A percentile compares a stretch with the other conserved stretches of the same genome.
Conservation (phyloP, 2,888 invertebrate species). For the Pecten maximus region DNA sequence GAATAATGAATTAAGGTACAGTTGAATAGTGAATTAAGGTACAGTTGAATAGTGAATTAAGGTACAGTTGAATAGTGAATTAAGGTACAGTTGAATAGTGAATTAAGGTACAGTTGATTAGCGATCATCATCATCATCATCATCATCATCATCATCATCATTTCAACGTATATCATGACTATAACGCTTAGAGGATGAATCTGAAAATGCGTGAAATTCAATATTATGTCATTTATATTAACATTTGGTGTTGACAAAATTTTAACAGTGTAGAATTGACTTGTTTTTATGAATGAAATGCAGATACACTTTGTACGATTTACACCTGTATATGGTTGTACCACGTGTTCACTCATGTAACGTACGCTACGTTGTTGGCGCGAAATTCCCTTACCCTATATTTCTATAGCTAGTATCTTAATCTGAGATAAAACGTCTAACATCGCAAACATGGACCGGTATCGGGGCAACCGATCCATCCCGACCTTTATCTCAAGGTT, state of each 20-base stretch:
- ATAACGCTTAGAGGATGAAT: no score
- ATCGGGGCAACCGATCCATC: conserved; percentile 53
- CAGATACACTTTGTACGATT: neutral
- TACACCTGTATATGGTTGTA: conserved; percentile 8
- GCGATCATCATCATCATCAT: no score
- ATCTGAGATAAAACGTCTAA: conserved; percentile 48
- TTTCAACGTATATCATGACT: no score
- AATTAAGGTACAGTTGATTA: no score
- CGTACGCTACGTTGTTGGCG: neutral
- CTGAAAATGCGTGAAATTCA: neutral
- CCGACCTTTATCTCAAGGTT: conserved; percentile 46
- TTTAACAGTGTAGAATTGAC: neutral
- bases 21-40: no score
- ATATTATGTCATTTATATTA: neutral
- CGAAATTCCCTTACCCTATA: conserved; percentile 3
- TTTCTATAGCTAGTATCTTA: conserved; percentile 41
- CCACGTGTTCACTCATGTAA: conserved; percentile 34
- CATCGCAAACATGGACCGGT: conserved; percentile 41
- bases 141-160: no score
- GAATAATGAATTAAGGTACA: no score
- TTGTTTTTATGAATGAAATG: conserved; percentile 45
- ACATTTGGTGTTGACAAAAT: neutral
- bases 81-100: no score
- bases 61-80: no score
- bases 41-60: no score